These are phyloP conservation scores for Spea multiplicata DNA, from an alignment of 2,113 vertebrate genomes.

Conservation along the genomic window DNA sequence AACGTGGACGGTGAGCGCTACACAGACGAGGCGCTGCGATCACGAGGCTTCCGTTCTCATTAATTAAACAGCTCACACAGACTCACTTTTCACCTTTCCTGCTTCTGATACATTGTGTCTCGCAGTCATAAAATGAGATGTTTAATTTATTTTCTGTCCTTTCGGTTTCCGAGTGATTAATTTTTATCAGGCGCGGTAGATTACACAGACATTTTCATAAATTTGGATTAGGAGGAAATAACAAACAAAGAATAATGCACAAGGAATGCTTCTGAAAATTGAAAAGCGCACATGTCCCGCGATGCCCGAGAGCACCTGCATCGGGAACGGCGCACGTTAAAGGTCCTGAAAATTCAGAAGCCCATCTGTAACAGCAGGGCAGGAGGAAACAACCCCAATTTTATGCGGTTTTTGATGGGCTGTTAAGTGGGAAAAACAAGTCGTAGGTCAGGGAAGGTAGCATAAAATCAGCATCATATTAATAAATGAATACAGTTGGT, in stretches of 20 bases:
- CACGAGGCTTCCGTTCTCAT: background rate
- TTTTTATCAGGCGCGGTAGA: background rate
- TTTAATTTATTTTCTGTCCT: conserved; percentile 6
- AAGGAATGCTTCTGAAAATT: background rate
- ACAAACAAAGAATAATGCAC: background rate
- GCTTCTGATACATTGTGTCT: conserved; percentile 9
- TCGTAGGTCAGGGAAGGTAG: too few species aligned
- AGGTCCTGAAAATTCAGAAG: too few species aligned
- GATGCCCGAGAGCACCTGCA: background rate
- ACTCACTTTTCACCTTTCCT: background rate
- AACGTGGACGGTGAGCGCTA: too few species aligned
- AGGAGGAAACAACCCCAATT: too few species aligned
- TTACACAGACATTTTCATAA: background rate
- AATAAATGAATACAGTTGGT: too few species aligned
- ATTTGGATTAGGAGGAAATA: background rate
- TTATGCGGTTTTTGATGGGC: too few species aligned
- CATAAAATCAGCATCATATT: too few species aligned
- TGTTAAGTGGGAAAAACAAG: too few species aligned
- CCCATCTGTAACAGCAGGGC: too few species aligned
- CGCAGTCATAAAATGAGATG: background rate
- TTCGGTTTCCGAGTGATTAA: conserved; percentile 10
- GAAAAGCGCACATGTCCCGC: background rate
- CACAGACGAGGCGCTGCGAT: too few species aligned
- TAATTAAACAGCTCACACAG: background rate
- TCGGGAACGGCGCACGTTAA: too few species aligned